Conservation (phyloP, 1,140 invertebrate species). For the Oreohelix idahoensis region DNA sequence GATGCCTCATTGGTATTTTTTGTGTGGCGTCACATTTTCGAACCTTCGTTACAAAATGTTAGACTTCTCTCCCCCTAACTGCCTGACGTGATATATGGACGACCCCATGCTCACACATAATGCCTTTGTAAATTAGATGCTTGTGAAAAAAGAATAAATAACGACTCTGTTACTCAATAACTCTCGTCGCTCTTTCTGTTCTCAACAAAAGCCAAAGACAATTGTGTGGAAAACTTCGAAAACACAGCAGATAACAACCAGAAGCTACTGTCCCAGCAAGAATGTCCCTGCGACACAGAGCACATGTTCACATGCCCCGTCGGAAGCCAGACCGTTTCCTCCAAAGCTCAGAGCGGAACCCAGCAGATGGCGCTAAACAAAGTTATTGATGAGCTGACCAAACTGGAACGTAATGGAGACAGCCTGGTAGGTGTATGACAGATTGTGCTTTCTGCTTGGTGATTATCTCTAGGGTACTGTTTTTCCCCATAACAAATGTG, state of each 20-base stretch:
- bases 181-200: not conserved
- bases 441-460: too few relatives aligned
- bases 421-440: constrained; percentile 35
- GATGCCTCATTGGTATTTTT: too few relatives aligned
- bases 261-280: constrained; percentile 83
- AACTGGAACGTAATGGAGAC: constrained; percentile 36
- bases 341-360: constrained; percentile 51
- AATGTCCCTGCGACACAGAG: constrained; percentile 98
- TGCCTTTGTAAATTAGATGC: too few relatives aligned
- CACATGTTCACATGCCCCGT: constrained; percentile 96
- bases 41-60: too few relatives aligned
- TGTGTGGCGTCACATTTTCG: too few relatives aligned
- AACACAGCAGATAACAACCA: constrained; percentile 96
- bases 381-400: constrained; percentile 48
- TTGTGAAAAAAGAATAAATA: too few relatives aligned
- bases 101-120: too few relatives aligned
- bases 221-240: constrained; percentile 93
- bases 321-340: constrained; percentile 56
- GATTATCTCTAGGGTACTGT: too few relatives aligned
- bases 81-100: too few relatives aligned
- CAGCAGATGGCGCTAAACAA: constrained; percentile 45
- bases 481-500: too few relatives aligned
- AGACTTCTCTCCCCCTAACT: too few relatives aligned
- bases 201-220: constrained; percentile 80
- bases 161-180: too few relatives aligned